Percentiles rank a stretch among this genome's conserved stretches.
Conservation (phyloP, 2,113 vertebrate species). For the Microcebus tavaratra region DNA sequence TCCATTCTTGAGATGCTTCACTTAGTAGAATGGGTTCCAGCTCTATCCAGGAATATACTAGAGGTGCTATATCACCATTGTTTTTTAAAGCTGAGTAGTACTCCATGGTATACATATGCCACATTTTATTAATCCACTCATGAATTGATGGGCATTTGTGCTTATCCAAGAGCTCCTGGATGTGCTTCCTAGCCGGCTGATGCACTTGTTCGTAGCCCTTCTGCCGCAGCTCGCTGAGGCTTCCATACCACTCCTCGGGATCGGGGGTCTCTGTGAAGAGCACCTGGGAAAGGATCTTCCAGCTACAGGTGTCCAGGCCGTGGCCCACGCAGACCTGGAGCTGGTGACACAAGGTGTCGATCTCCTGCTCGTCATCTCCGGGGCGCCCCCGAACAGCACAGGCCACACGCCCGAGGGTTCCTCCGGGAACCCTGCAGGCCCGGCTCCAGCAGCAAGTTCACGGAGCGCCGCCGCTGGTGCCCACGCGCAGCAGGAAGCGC, state of each 20-base stretch:
- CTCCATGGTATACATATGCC: too few species aligned
- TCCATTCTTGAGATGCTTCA: too few species aligned
- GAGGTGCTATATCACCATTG: too few species aligned
- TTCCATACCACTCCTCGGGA: slow-evolving; percentile 97
- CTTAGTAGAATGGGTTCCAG: too few species aligned
- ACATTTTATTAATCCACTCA: too few species aligned
- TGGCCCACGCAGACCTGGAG: slow-evolving; percentile 96
- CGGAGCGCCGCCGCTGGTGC: slow-evolving; percentile 94
- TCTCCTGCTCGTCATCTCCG: slow-evolving; percentile 86
- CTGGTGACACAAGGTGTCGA: slow-evolving; percentile 90
- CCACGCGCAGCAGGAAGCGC: slow-evolving; percentile 78
- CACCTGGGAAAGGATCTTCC: slow-evolving; percentile 97
- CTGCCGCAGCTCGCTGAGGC: slow-evolving; percentile 94
- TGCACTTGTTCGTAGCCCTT: slow-evolving; percentile 97
- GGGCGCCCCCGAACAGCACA: slow-evolving; percentile 90
- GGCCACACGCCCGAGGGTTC: slow-evolving; percentile 95
- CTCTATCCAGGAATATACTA: too few species aligned
- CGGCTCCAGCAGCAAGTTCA: slow-evolving; percentile 94
- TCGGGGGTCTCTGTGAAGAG: slow-evolving; percentile 95
- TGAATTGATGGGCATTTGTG: slow-evolving; percentile 81
- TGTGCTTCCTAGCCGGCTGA: slow-evolving; percentile 88
- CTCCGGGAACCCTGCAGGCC: slow-evolving; percentile 94
- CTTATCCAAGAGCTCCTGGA: slow-evolving; percentile 92
- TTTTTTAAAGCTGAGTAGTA: too few species aligned
- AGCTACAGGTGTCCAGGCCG: slow-evolving; percentile 95